A percentile compares a stretch with the other conserved stretches of the same genome.
Conservation (phyloP, 2,888 invertebrate genomes). For the Dolomedes plantarius region DNA sequence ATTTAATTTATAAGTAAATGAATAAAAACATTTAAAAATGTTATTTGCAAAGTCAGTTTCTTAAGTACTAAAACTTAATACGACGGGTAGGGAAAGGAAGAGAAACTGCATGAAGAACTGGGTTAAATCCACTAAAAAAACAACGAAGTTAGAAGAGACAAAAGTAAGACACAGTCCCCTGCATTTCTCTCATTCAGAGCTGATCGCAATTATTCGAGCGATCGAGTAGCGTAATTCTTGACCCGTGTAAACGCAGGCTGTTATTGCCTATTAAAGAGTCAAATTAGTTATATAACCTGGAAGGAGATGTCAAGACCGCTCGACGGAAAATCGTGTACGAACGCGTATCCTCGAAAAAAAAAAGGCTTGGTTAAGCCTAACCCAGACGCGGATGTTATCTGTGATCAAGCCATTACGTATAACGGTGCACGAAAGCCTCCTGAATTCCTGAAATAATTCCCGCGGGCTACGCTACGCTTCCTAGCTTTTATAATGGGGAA, state of each 20-base stretch:
- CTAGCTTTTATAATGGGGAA: background rate
- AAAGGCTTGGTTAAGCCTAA: background rate
- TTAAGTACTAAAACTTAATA: too few relatives aligned
- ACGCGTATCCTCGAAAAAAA: too few relatives aligned
- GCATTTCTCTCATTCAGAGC: too few relatives aligned
- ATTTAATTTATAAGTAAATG: too few relatives aligned
- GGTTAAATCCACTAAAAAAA: too few relatives aligned
- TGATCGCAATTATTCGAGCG: too few relatives aligned
- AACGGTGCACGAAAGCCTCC: background rate
- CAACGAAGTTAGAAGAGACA: too few relatives aligned
- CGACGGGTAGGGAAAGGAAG: too few relatives aligned
- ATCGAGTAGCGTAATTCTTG: background rate
- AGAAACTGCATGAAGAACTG: too few relatives aligned
- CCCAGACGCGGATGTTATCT: conserved; percentile 6
- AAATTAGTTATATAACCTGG: conserved; percentile 9
- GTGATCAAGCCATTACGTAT: background rate
- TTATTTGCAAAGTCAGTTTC: too few relatives aligned
- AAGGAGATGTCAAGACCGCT: background rate
- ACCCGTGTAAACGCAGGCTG: background rate
- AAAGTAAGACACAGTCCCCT: too few relatives aligned
- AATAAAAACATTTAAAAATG: too few relatives aligned
- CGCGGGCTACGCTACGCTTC: background rate
- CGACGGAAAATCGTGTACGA: background rate
- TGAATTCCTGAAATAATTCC: background rate
- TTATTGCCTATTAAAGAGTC: background rate